phyloP scores from a whole-genome alignment of 2,113 vertebrate species.

The Octodon degus region DNA sequence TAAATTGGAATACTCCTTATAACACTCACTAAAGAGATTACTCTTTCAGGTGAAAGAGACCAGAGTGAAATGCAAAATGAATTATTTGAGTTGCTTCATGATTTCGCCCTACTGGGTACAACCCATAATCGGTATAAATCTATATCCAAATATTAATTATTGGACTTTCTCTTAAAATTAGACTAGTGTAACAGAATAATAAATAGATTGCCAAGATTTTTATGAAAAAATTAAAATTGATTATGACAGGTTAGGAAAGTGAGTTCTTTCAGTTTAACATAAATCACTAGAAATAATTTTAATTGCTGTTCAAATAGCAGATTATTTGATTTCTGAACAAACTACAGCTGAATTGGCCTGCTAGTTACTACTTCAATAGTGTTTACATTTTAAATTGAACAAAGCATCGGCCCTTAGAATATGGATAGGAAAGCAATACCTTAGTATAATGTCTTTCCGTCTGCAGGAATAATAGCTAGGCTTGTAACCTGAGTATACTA shows the following conservation, averaged over 20 bases:
- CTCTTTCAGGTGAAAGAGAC: not conserved
- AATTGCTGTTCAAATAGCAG: constrained; percentile 75
- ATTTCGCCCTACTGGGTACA: not conserved
- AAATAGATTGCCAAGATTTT: constrained; percentile 80
- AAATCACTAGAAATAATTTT: constrained; percentile 82
- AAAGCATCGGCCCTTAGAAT: constrained; percentile 66
- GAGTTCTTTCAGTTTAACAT: constrained; percentile 74
- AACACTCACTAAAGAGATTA: not conserved
- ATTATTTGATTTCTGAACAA: constrained; percentile 81
- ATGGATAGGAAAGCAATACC: constrained; percentile 71
- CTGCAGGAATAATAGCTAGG: constrained; percentile 56
- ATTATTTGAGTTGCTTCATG: not conserved
- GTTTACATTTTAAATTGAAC: constrained; percentile 76
- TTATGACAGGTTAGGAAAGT: constrained; percentile 80
- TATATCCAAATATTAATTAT: constrained; percentile 66
- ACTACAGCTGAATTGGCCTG: constrained; percentile 79
- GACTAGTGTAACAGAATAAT: constrained; percentile 77
- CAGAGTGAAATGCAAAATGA: not conserved
- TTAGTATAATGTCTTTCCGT: constrained; percentile 59
- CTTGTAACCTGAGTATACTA: not conserved
- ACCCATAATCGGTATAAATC: not conserved
- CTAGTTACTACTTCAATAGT: constrained; percentile 77
- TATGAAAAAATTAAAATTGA: constrained; percentile 82
- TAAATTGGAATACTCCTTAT: not conserved
- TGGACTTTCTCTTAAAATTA: constrained; percentile 77